phyloP scores from a whole-genome alignment of 2,888 invertebrate genomes.

The Diaprepes abbreviatus region DNA sequence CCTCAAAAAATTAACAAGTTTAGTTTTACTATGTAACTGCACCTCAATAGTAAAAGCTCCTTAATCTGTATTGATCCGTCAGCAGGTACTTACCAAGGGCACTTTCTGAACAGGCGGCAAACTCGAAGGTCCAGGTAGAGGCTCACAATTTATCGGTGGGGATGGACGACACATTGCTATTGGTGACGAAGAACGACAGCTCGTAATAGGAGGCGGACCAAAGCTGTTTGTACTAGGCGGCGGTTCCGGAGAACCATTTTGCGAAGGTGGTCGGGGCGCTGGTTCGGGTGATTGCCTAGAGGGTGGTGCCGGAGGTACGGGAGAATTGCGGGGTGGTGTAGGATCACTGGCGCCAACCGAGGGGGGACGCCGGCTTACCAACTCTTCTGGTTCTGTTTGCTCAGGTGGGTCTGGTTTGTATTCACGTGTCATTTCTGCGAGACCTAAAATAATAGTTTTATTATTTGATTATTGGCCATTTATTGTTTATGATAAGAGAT shows the following conservation, averaged over 20 bases:
- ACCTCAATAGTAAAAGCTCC: too few species aligned
- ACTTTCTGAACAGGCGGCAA: constrained; percentile 90
- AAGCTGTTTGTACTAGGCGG: constrained; percentile 36
- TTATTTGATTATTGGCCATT: too few species aligned
- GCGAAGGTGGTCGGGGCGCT: constrained; percentile 39
- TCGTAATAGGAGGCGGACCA: constrained; percentile 46
- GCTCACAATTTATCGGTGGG: constrained; percentile 75
- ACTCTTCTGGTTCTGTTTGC: constrained; percentile 66
- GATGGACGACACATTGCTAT: constrained; percentile 71
- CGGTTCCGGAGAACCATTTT: constrained; percentile 47
- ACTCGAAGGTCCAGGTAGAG: constrained; percentile 87
- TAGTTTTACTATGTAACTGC: too few species aligned
- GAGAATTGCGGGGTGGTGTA: constrained; percentile 47
- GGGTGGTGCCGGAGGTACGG: constrained; percentile 32
- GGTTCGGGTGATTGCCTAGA: constrained; percentile 42
- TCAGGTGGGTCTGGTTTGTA: constrained; percentile 65
- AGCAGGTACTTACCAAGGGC: constrained; percentile 85
- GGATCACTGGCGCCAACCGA: constrained; percentile 57
- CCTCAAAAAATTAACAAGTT: too few species aligned
- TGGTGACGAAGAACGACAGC: constrained; percentile 26
- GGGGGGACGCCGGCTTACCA: constrained; percentile 60
- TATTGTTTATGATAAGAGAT: too few species aligned
- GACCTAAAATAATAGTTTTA: too few species aligned
- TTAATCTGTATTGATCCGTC: too few species aligned
- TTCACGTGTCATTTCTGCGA: constrained; percentile 87